Evolutionary conservation across 2,797 vertebrate genomes (phyloP), one percentile per base, ranked within the genome.

Genomic region (Squalus acanthias): DNA sequence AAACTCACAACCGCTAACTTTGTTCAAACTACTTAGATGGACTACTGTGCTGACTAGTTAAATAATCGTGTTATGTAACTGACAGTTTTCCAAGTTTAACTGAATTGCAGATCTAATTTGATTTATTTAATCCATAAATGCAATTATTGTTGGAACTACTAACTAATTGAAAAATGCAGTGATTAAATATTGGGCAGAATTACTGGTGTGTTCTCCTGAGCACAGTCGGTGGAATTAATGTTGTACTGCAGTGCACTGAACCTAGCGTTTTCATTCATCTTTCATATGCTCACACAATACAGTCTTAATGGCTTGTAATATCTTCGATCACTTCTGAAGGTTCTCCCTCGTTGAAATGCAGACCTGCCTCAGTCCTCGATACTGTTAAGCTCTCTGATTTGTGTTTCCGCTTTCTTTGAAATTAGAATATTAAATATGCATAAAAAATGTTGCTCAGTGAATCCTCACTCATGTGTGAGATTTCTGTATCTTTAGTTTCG

Each of bases 101-200:
- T 65, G 57, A 92, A 92, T 67, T 39, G 60, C 60, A 39, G 60
- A 17, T 39, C 89, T 92, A 67, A 67, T 67, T 63, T 92, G 60
- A 92, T 65, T 92, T 65, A 65, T 67, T 67, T 39, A 92, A 92
- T 92, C 89, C 89, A 7, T 92, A 33, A 92, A 92, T 65, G 60
- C 60, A 92, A 92, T 65, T 92, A 92, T 65, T 92, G 89, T 39
- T n/a, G 60, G n/a, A 92, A 63, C 33, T 15, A 92, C 89, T 39
- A 29, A 92, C 89, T 92, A 65, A 92, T 92, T 92, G 89, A 92
- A 91, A 63, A 65, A 26, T 65, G 60, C 33, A 20, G 33, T 65
- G 89, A 92, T 92, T 65, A 65, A 65, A 92, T n/a, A 17, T 65
- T n/a, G 60, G 89, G 60, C 29, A 65, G 60, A 92, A 92, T 92